These are phyloP conservation scores for Hippopotamyrus pictus DNA, from an alignment of 2,797 vertebrate species.

Conservation along the genomic window DNA sequence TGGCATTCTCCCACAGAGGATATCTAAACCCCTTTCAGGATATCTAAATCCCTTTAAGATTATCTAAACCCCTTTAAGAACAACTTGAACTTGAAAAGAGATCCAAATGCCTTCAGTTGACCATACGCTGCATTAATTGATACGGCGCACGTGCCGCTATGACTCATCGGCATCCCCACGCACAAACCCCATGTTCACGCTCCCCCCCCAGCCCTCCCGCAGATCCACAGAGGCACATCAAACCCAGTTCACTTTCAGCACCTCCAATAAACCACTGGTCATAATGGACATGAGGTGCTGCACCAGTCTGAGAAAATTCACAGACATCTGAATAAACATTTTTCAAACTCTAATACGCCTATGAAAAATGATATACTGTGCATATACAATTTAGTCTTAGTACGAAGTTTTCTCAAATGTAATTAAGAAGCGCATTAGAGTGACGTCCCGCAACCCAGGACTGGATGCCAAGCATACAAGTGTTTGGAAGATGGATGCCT, in stretches of 20 bases:
- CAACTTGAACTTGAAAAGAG: background rate
- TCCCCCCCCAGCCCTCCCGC: background rate
- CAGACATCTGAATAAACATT: background rate
- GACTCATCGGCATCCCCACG: background rate
- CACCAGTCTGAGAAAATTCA: background rate
- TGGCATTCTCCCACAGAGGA: background rate
- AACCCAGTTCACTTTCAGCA: background rate
- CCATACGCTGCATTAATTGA: background rate
- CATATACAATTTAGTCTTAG: background rate
- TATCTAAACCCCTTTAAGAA: background rate
- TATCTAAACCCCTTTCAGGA: background rate
- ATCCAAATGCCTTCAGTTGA: slow-evolving; percentile 6
- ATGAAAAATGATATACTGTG: background rate
- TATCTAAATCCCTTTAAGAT: background rate
- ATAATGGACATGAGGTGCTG: background rate
- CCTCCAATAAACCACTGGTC: background rate
- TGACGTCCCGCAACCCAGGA: background rate
- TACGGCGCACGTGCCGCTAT: background rate
- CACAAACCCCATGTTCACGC: background rate
- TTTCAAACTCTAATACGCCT: background rate
- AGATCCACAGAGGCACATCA: background rate
- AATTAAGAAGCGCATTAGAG: background rate
- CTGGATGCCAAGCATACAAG: background rate
- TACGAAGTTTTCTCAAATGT: background rate
- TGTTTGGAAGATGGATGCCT: background rate